These are phyloP conservation scores for Helicorthomorpha holstii DNA, from an alignment of 1,140 invertebrate genomes.

Conservation along the genomic window DNA sequence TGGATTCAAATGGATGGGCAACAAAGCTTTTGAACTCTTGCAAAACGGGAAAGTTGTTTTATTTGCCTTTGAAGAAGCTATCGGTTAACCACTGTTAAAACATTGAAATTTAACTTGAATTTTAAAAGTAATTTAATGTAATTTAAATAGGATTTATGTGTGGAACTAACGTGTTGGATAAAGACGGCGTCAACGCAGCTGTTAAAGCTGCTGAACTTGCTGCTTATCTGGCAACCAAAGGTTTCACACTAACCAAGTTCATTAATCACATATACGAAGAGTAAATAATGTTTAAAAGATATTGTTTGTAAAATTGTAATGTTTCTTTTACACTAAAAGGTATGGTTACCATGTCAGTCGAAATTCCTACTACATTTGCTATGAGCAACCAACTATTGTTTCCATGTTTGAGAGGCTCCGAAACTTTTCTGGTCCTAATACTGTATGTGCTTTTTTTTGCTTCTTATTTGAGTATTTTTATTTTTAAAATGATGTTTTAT, in stretches of 20 bases:
- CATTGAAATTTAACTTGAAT: background rate
- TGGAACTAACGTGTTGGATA: slow-evolving; percentile 67
- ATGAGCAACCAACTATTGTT: slow-evolving; percentile 49
- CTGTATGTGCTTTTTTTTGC: slow-evolving; percentile 32
- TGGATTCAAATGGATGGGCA: slow-evolving; percentile 99
- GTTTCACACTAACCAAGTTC: slow-evolving; percentile 50
- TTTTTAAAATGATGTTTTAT: slow-evolving; percentile 9
- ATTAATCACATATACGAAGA: slow-evolving; percentile 59
- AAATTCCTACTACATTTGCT: slow-evolving; percentile 79
- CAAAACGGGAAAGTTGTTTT: slow-evolving; percentile 52
- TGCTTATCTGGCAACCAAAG: slow-evolving; percentile 46
- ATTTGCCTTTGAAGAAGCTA: slow-evolving; percentile 79
- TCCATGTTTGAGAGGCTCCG: slow-evolving; percentile 67
- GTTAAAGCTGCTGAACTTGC: slow-evolving; percentile 59
- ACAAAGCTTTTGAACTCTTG: slow-evolving; percentile 55
- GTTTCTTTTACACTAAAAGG: slow-evolving; percentile 20
- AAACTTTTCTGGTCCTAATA: slow-evolving; percentile 44
- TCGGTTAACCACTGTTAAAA: slow-evolving; percentile 21
- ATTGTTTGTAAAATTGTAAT: no score
- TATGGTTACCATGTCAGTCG: slow-evolving; percentile 69
- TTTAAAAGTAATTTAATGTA: background rate
- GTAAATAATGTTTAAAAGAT: slow-evolving; percentile 29
- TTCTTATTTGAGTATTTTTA: slow-evolving; percentile 1
- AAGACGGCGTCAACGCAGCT: slow-evolving; percentile 85
- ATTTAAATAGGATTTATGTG: slow-evolving; percentile 69